phyloP scores from a whole-genome alignment of 2,888 invertebrate genomes.

The Chrysodeixis includens region DNA sequence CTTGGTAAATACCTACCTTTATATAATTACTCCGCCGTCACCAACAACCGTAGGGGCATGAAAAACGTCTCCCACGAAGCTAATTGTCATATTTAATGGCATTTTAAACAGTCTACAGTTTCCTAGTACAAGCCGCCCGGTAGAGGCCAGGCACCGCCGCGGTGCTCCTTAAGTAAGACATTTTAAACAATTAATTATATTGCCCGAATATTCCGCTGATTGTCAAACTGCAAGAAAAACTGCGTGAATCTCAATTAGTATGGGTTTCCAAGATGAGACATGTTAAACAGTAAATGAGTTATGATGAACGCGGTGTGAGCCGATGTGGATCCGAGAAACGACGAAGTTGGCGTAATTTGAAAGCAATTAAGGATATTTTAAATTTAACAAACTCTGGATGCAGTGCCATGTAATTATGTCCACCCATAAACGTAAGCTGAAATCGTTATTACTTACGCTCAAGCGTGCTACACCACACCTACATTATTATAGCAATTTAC shows the following conservation, averaged over 20 bases:
- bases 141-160: slow-evolving; percentile 9
- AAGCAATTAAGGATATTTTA: slow-evolving; percentile 1
- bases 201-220: slow-evolving; percentile 1
- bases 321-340: not conserved
- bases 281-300: not conserved
- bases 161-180: slow-evolving; percentile 17
- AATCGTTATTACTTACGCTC: not conserved
- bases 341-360: not conserved
- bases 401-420: not conserved
- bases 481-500: not conserved
- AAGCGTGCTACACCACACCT: not conserved
- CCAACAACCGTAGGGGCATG: slow-evolving; percentile 20
- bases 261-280: not conserved
- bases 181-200: slow-evolving; percentile 26
- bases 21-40: slow-evolving; percentile 46
- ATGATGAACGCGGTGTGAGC: not conserved
- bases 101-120: slow-evolving; percentile 38
- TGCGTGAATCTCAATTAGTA: not conserved
- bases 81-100: slow-evolving; percentile 23
- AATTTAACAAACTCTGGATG: not conserved
- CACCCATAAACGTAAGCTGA: not conserved
- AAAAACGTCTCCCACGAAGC: slow-evolving; percentile 28
- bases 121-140: slow-evolving; percentile 25
- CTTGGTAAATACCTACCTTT: slow-evolving; percentile 44
- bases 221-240: slow-evolving; percentile 2